These are phyloP conservation scores for Dryoscopus gambensis DNA, from an alignment of 2,113 vertebrate species.

Conservation along the genomic window DNA sequence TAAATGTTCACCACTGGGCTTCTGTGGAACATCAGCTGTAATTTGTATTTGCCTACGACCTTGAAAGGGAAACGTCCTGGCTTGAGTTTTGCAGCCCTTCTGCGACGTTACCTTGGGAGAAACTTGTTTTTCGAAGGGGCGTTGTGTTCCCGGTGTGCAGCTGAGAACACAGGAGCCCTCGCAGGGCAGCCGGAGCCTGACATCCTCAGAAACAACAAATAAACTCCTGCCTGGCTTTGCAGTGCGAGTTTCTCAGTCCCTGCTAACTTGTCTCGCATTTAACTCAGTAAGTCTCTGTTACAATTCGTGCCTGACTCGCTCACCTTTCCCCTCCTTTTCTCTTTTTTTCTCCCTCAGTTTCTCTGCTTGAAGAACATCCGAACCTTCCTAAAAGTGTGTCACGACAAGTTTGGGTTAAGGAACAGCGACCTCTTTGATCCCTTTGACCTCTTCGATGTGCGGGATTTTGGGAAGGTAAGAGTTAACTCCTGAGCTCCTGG, in stretches of 20 bases:
- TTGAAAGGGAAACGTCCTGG: not conserved
- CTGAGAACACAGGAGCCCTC: slow-evolving; percentile 17
- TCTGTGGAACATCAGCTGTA: not conserved
- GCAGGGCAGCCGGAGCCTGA: not conserved
- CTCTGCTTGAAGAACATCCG: slow-evolving; percentile 97
- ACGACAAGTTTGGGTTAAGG: slow-evolving; percentile 91
- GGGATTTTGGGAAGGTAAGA: slow-evolving; percentile 98
- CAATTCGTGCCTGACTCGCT: not conserved
- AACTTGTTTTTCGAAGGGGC: not conserved
- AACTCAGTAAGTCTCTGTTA: not conserved
- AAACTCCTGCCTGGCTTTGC: not conserved
- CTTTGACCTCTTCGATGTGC: slow-evolving; percentile 97
- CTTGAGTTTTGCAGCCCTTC: not conserved
- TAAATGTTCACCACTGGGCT: not conserved
- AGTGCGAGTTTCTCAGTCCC: fast-evolving
- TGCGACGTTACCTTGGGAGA: not conserved
- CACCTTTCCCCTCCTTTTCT: not conserved
- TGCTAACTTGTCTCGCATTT: not conserved
- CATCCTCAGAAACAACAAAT: not conserved
- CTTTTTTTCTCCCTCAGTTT: slow-evolving; percentile 74
- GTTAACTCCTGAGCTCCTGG: not conserved
- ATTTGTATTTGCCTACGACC: not conserved
- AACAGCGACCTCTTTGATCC: slow-evolving; percentile 97
- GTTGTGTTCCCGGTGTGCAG: not conserved
- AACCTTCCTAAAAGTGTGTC: slow-evolving; percentile 95